Evolutionary conservation across 1,140 invertebrate species (phyloP).

Genomic region (Triops cancriformis): DNA sequence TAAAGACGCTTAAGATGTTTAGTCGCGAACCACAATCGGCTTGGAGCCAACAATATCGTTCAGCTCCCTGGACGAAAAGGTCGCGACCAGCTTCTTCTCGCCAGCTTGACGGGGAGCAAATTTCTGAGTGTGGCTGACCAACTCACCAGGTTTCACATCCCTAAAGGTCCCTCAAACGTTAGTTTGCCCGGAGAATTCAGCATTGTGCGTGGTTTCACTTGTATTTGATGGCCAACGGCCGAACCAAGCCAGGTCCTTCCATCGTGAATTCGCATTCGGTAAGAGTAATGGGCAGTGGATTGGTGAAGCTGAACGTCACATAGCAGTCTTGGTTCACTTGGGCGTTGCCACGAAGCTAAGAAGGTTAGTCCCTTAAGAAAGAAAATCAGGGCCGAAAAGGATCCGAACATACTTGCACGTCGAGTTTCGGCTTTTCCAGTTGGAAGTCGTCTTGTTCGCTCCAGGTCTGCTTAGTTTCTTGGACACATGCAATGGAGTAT

Average conservation of each 20-base stretch:
- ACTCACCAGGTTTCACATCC: constrained; percentile 33
- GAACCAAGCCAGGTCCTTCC: constrained; percentile 55
- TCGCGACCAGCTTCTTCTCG: constrained; percentile 35
- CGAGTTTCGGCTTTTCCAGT: constrained; percentile 56
- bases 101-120: constrained; percentile 35
- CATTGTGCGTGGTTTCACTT: constrained; percentile 34
- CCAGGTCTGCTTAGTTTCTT: constrained; percentile 64
- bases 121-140: constrained; percentile 32
- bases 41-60: constrained; percentile 35
- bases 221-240: constrained; percentile 48
- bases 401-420: constrained; percentile 37
- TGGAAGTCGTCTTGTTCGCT: constrained; percentile 65
- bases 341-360: neutral
- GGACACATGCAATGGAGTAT: constrained; percentile 56
- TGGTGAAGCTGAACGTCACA: constrained; percentile 54
- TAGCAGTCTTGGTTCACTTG: constrained; percentile 30
- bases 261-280: constrained; percentile 57
- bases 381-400: neutral
- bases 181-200: no score
- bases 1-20: neutral
- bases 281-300: constrained; percentile 53
- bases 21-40: constrained; percentile 39
- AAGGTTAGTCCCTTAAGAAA: neutral
- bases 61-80: constrained; percentile 37
- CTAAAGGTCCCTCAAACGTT: constrained; percentile 26